Percentiles rank a stretch among this genome's conserved stretches.
phyloP scores from a whole-genome alignment of 2,888 invertebrate genomes.

The Cephus pygmeus region DNA sequence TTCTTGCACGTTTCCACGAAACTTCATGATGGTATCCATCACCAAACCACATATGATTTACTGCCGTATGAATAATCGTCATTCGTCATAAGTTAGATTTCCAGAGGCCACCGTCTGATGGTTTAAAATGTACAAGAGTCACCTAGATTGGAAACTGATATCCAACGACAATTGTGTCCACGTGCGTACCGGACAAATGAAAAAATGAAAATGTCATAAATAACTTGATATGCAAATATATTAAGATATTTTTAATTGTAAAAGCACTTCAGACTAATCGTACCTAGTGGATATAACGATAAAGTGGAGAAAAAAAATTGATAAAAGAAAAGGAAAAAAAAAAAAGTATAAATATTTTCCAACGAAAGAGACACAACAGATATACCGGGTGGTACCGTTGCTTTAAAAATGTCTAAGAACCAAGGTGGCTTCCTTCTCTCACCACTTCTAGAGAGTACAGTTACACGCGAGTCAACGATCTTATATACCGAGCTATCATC shows the following conservation, averaged over 20 bases:
- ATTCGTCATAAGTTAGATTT: not conserved
- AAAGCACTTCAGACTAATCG: no score
- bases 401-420: not conserved
- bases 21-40: not conserved
- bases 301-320: not conserved
- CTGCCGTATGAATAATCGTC: not conserved
- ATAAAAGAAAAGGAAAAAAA: not conserved
- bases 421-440: not conserved
- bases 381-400: not conserved
- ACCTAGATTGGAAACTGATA: not conserved
- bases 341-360: not conserved
- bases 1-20: not conserved
- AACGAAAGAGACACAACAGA: not conserved
- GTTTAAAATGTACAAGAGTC: not conserved
- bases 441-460: conserved; percentile 37
- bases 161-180: not conserved
- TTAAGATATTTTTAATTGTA: no score
- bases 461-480: conserved; percentile 48
- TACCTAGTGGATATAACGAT: no score
- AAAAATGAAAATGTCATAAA: not conserved
- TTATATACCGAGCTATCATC: not conserved
- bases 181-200: not conserved
- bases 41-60: not conserved
- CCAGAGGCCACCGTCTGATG: not conserved
- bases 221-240: not conserved